These are phyloP conservation scores for Oryzias sinensis DNA, from an alignment of 2,797 vertebrate genomes.

Conservation along the genomic window DNA sequence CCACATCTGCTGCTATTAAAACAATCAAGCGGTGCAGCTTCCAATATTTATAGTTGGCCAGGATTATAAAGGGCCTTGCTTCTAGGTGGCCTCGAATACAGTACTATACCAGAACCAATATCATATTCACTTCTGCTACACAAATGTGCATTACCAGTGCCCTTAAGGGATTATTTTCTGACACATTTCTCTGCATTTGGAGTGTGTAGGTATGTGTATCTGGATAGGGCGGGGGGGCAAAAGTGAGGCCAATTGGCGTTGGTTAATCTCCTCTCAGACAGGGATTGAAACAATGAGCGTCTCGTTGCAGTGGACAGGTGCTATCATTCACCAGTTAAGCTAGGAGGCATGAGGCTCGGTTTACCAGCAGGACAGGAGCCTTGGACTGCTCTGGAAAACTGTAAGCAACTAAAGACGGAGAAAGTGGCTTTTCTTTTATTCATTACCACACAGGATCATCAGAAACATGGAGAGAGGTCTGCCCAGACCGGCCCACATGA, in stretches of 20 bases:
- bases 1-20: slow-evolving; percentile 85
- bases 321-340: slow-evolving; percentile 69
- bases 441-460: slow-evolving; percentile 16
- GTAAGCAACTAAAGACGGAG: slow-evolving; percentile 33
- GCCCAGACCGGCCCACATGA: slow-evolving; percentile 29
- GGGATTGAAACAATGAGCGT: slow-evolving; percentile 73
- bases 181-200: slow-evolving; percentile 58
- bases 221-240: too few species aligned
- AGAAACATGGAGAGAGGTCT: slow-evolving; percentile 35
- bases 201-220: slow-evolving; percentile 7
- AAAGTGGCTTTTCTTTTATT: slow-evolving; percentile 41
- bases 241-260: slow-evolving; percentile 68
- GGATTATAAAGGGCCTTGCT: slow-evolving; percentile 72
- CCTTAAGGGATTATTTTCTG: slow-evolving; percentile 69
- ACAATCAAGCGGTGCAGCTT: slow-evolving; percentile 76
- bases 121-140: slow-evolving; percentile 71
- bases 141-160: slow-evolving; percentile 74
- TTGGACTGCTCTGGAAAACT: slow-evolving; percentile 23
- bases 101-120: slow-evolving; percentile 72
- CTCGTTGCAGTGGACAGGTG: slow-evolving; percentile 76
- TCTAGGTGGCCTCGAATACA: slow-evolving; percentile 74
- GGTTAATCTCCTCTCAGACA: slow-evolving; percentile 72
- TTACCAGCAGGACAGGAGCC: slow-evolving; percentile 61
- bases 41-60: slow-evolving; percentile 79
- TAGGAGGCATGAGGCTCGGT: slow-evolving; percentile 52